Conservation (phyloP, 2,888 invertebrate genomes). For the Tipula lateralis region DNA sequence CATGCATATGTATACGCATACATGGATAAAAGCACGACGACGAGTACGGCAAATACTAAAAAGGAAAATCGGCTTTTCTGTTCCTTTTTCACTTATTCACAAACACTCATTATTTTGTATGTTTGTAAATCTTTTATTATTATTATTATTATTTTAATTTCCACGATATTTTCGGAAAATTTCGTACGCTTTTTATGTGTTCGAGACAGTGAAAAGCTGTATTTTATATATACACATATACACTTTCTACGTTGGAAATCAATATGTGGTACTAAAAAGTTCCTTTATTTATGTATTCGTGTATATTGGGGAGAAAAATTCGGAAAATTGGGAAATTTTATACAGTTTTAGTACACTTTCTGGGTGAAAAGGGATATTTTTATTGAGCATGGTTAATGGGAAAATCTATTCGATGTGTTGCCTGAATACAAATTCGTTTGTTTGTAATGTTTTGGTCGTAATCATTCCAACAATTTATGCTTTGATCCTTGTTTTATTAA, state of each 20-base stretch:
- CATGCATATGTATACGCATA: not conserved
- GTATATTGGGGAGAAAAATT: not conserved
- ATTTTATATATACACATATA: not conserved
- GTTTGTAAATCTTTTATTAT: not conserved
- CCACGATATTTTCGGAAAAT: not conserved
- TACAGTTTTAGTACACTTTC: not conserved
- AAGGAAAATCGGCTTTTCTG: not conserved
- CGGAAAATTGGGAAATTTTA: not conserved
- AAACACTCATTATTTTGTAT: not conserved
- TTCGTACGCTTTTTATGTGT: not conserved
- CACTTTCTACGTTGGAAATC: not conserved
- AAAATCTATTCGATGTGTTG: not conserved
- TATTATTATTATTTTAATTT: not conserved
- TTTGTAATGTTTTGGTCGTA: too few species aligned
- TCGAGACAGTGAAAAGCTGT: not conserved
- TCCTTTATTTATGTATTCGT: not conserved
- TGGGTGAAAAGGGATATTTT: not conserved
- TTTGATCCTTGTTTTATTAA: too few species aligned
- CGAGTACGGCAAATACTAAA: not conserved
- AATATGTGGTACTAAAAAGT: not conserved
- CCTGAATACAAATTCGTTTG: not conserved
- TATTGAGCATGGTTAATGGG: not conserved
- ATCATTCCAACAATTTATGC: too few species aligned
- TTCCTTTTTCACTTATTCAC: not conserved
- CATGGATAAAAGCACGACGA: not conserved